A percentile compares a stretch with the other conserved stretches of the same genome.
These are phyloP conservation scores for Epizoanthus rinbou DNA, from an alignment of 92 coral and sea anemone species.

Conservation along the genomic window DNA sequence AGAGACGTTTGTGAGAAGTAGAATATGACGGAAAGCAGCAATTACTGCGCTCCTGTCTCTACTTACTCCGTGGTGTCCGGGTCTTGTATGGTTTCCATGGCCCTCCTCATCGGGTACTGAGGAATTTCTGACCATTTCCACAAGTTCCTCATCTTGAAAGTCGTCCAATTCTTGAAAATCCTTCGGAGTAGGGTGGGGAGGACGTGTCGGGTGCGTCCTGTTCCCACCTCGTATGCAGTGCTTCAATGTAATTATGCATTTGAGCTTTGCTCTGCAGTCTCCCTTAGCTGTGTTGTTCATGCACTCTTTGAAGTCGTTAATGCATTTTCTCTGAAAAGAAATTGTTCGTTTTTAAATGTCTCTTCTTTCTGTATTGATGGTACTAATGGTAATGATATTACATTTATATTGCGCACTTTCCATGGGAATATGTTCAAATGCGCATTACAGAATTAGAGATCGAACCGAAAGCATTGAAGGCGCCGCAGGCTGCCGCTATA, in stretches of 20 bases:
- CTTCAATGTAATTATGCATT: constrained; percentile 10
- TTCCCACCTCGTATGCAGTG: constrained; percentile 26
- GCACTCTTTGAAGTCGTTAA: neutral
- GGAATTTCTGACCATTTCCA: neutral
- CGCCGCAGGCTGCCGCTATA: too few species aligned
- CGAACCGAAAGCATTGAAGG: too few species aligned
- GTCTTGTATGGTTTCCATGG: neutral
- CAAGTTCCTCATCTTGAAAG: constrained; percentile 22
- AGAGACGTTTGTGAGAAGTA: too few species aligned
- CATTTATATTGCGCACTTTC: too few species aligned
- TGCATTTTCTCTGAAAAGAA: constrained; percentile 8
- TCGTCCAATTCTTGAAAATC: neutral
- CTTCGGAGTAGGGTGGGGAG: constrained; percentile 12
- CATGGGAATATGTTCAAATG: too few species aligned
- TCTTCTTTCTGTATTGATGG: too few species aligned
- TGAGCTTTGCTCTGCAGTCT: constrained; percentile 28
- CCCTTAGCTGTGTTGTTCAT: constrained; percentile 12
- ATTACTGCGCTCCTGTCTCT: too few species aligned
- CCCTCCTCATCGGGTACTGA: neutral
- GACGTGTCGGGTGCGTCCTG: neutral
- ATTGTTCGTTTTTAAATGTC: too few species aligned
- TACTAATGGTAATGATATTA: too few species aligned
- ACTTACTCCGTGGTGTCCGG: constrained; percentile 1
- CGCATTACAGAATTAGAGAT: too few species aligned
- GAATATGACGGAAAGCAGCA: too few species aligned